Base-by-base conservation (phyloP, 64 coral and sea anemone genomes). In the Exaiptasia diaphana region DNA sequence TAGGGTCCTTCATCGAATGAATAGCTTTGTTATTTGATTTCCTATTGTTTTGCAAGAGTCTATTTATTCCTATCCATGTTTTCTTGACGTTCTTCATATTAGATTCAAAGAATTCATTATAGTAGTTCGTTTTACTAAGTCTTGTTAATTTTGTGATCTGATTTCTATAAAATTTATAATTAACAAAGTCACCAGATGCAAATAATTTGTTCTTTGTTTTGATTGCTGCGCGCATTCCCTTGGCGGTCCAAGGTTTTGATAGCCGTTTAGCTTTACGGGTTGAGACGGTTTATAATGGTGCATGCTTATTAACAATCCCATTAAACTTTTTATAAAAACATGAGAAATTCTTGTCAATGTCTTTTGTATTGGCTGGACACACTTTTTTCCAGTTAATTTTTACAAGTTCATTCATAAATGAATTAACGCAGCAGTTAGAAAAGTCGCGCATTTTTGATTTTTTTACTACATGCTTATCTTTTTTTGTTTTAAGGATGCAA, bases 261-360 rank as follows among this genome's bases (percentile, higher is more conserved):
- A 74, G 24, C 45, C 46, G 74, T 37, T 79, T 79, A 15, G 35
- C 20, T 79, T 79, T 18, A 17, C 55, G 34, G 15, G 6, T 14
- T 3, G 55, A 79, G 57, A 79, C 39, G 17, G 50, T 57, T 53
- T 78, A 61, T 15, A 79, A 60, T 59, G 53, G 75, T 27, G 42
- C 75, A 58, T 78, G 75, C 35, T 78, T 58, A 2, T 78, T 58
- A 5, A 78, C 25, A 26, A 78, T 18, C 33, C 46, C 46, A 24
- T 78, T 60, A 58, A 50, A 60, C 29, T 78, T 78, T 32, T 45
- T 75, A 48, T 75, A 50, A 86, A 59, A 86, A 42, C 43, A 85
- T 17, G 36, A 72, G 58, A 60, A 85, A 30, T 20, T 36, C 13
- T 62, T 24, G 21, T 75, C 12, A 23, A 79, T 55, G 22, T 79